These are phyloP conservation scores for Psittacula derbiana DNA, from an alignment of 2,797 vertebrate species.

Conservation along the genomic window DNA sequence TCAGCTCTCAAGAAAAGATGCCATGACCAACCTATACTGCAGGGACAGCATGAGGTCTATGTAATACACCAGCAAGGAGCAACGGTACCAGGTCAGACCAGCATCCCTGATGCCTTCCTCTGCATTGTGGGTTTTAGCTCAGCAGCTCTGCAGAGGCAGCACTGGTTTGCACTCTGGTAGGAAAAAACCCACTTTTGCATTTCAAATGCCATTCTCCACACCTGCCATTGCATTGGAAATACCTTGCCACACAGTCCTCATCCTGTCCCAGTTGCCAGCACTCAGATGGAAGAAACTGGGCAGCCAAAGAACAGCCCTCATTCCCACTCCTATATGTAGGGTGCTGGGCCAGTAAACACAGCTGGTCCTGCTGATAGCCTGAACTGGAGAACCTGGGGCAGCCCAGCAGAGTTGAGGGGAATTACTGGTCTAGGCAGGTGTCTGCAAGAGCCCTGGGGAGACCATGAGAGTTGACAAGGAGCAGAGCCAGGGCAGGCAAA, in stretches of 20 bases:
- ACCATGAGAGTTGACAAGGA: not conserved
- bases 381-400: not conserved
- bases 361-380: not conserved
- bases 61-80: not conserved
- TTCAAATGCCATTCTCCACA: not conserved
- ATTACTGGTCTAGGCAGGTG: not conserved
- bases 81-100: not conserved
- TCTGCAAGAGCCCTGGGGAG: not conserved
- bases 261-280: not conserved
- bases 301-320: rapidly evolving
- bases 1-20: not conserved
- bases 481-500: not conserved
- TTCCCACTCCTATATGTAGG: not conserved
- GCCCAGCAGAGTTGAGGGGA: not conserved
- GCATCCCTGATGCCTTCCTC: not conserved
- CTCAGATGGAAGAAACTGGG: rapidly evolving
- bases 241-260: not conserved
- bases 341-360: not conserved
- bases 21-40: not conserved
- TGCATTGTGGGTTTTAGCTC: rapidly evolving
- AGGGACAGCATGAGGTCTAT: not conserved
- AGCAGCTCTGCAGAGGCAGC: not conserved
- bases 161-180: not conserved
- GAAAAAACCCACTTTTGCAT: not conserved
- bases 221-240: not conserved